Percentiles rank a stretch among this genome's conserved stretches.
These are phyloP conservation scores for Nasua narica DNA, from an alignment of 2,797 vertebrate genomes.

Conservation along the genomic window DNA sequence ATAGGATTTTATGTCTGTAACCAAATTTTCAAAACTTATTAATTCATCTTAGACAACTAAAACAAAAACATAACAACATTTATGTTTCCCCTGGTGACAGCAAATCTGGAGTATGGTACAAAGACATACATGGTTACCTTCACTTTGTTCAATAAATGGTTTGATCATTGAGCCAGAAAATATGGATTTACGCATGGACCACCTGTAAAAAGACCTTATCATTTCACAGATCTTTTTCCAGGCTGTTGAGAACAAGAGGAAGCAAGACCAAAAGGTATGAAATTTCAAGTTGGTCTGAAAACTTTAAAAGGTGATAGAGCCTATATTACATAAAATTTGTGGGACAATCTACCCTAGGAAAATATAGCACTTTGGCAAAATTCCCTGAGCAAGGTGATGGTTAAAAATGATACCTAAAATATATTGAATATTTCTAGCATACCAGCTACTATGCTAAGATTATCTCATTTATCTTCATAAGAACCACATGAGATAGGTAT, in stretches of 20 bases:
- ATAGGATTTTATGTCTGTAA: background rate
- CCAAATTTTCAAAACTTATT: background rate
- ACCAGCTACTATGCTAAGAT: background rate
- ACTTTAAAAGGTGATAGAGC: background rate
- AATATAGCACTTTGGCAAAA: background rate
- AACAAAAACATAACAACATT: background rate
- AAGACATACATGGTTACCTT: background rate
- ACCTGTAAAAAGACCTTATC: background rate
- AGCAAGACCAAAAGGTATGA: background rate
- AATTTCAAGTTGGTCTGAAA: constrained; percentile 17
- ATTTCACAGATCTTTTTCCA: background rate
- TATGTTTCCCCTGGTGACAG: background rate
- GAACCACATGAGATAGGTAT: background rate
- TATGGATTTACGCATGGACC: background rate
- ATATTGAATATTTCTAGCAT: background rate
- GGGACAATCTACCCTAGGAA: background rate
- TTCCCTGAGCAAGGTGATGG: background rate
- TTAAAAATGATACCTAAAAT: background rate
- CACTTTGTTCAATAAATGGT: background rate
- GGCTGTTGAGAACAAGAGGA: background rate
- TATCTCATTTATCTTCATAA: background rate
- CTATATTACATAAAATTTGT: background rate
- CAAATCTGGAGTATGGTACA: background rate
- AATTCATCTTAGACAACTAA: background rate
- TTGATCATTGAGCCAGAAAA: background rate